Percentiles rank a stretch among this genome's conserved stretches.
Conservation (phyloP, 2,888 invertebrate species). For the Ormyrus labotus region DNA sequence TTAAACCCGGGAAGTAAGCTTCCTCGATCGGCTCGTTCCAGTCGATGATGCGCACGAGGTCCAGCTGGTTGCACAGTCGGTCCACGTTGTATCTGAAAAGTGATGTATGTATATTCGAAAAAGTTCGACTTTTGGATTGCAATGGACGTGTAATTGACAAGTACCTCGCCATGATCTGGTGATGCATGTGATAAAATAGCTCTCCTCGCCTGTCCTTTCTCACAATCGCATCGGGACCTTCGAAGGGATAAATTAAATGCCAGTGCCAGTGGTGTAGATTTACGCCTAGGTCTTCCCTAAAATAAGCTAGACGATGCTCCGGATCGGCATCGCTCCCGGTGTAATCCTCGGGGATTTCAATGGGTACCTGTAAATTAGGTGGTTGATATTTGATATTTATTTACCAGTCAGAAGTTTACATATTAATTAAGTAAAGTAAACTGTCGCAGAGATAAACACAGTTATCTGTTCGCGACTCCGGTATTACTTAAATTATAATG, state of each 20-base stretch:
- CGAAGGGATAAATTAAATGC: constrained; percentile 91
- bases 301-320: constrained; percentile 89
- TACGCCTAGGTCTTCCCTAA: constrained; percentile 89
- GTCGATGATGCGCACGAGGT: constrained; percentile 80
- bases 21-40: constrained; percentile 84
- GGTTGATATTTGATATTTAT: too few species aligned
- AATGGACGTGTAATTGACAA: not conserved
- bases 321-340: constrained; percentile 85
- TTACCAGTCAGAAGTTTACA: too few species aligned
- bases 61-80: constrained; percentile 84
- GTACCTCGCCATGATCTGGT: constrained; percentile 81
- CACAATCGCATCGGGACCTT: constrained; percentile 81
- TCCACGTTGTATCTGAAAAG: constrained; percentile 83
- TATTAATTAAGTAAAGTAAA: too few species aligned
- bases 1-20: constrained; percentile 90
- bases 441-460: too few species aligned
- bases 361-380: constrained; percentile 77
- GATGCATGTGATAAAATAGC: constrained; percentile 88
- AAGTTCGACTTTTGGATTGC: not conserved
- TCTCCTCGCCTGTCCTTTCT: constrained; percentile 87
- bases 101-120: not conserved
- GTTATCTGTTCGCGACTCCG: too few species aligned
- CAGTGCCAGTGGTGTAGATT: constrained; percentile 95
- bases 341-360: constrained; percentile 85
- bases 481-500: too few species aligned